phyloP scores from a whole-genome alignment of 2,888 invertebrate genomes.

The Chrysotoxum bicinctum region DNA sequence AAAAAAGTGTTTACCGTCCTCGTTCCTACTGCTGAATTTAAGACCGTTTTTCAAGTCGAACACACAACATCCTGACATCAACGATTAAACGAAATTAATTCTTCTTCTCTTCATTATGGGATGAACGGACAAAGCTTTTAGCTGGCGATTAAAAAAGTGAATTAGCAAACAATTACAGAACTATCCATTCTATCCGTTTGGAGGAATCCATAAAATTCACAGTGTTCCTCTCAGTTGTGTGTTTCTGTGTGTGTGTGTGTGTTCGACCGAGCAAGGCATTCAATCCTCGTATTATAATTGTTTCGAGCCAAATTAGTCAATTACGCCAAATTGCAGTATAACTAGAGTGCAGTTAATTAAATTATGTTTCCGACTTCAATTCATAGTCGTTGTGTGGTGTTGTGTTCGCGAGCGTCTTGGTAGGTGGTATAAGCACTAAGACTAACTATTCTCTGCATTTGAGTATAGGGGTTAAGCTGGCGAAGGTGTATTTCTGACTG shows the following conservation, averaged over 20 bases:
- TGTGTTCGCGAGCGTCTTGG: slow-evolving; percentile 23
- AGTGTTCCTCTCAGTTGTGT: no score
- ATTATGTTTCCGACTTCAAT: slow-evolving; percentile 51
- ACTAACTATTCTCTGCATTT: neutral
- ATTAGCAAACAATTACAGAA: slow-evolving; percentile 6
- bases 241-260: neutral
- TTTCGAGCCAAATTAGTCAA: slow-evolving; percentile 69
- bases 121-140: neutral
- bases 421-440: neutral
- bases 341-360: slow-evolving; percentile 68
- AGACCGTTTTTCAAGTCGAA: slow-evolving; percentile 16
- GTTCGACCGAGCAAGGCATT: slow-evolving; percentile 3
- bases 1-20: neutral
- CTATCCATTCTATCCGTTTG: neutral
- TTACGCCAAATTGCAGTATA: slow-evolving; percentile 62
- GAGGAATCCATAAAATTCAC: neutral
- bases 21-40: neutral
- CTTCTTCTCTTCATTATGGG: neutral
- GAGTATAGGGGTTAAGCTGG: neutral
- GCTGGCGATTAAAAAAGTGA: neutral
- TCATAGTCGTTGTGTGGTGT: slow-evolving; percentile 22
- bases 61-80: neutral
- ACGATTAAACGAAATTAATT: slow-evolving; percentile 20
- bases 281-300: slow-evolving; percentile 49
- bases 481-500: neutral